Percentiles rank a stretch among this genome's conserved stretches.
Conservation (phyloP, 2,888 invertebrate species). For the Raillietiella orientalis region DNA sequence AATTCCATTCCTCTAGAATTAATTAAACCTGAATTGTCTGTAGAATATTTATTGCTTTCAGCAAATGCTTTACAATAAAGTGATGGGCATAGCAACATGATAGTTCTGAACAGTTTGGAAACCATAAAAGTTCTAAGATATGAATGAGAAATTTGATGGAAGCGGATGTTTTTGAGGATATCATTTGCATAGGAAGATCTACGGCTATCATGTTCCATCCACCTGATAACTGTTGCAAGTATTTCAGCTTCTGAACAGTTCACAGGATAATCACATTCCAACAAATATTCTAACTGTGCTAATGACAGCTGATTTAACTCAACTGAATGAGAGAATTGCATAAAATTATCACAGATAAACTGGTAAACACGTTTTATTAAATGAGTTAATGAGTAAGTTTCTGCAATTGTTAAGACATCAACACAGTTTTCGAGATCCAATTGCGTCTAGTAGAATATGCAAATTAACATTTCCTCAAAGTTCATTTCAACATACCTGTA, state of each 20-base stretch:
- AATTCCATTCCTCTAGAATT: constrained; percentile 32
- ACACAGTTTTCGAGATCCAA: constrained; percentile 32
- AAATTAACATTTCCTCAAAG: constrained; percentile 6
- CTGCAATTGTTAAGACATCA: constrained; percentile 31
- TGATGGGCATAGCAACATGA: constrained; percentile 6
- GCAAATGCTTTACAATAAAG: constrained; percentile 4
- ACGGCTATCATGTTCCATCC: constrained; percentile 17
- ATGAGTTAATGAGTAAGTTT: constrained; percentile 25
- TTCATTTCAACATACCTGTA: constrained; percentile 15
- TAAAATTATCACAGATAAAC: constrained; percentile 26
- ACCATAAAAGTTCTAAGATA: background rate
- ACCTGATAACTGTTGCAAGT: constrained; percentile 21
- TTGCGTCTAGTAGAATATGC: too few relatives aligned
- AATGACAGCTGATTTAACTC: constrained; percentile 25
- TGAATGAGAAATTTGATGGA: constrained; percentile 14
- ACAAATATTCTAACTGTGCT: constrained; percentile 23
- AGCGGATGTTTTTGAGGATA: constrained; percentile 17
- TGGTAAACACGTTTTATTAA: constrained; percentile 24
- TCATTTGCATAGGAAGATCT: constrained; percentile 14
- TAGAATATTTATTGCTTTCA: constrained; percentile 6
- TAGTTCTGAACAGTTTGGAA: constrained; percentile 6
- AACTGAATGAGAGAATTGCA: constrained; percentile 22
- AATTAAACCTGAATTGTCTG: constrained; percentile 14
- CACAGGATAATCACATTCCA: constrained; percentile 29
- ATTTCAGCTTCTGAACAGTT: constrained; percentile 27